Conservation (phyloP, 2,888 invertebrate genomes). For the Acheta domesticus region DNA sequence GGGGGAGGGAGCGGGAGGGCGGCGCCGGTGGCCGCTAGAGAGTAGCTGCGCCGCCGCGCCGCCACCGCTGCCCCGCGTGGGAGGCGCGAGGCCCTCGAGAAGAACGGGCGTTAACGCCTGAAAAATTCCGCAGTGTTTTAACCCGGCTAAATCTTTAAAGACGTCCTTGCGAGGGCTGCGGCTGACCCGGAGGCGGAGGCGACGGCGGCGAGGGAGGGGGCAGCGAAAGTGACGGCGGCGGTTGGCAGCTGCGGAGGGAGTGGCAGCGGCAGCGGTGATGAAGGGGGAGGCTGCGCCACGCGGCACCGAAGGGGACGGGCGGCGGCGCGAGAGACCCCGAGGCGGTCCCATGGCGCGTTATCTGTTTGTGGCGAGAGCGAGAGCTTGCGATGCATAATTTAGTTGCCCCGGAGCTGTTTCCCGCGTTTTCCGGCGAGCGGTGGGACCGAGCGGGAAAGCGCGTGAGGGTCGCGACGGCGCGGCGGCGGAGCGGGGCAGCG, state of each 20-base stretch:
- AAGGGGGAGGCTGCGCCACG: neutral
- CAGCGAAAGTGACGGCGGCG: neutral
- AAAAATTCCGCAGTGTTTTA: constrained; percentile 3
- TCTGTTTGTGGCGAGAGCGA: constrained; percentile 1
- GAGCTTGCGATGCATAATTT: neutral
- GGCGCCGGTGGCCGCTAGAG: neutral
- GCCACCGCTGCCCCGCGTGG: too few species aligned
- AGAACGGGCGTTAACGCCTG: neutral
- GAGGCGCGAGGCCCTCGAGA: neutral
- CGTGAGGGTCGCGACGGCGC: neutral
- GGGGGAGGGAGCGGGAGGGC: neutral
- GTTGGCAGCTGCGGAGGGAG: neutral
- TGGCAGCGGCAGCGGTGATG: neutral
- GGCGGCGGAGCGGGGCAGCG: neutral
- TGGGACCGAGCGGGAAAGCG: neutral
- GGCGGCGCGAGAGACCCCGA: neutral
- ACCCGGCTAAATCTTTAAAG: neutral
- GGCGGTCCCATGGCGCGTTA: constrained; percentile 1
- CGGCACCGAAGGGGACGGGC: neutral
- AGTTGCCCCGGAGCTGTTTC: neutral
- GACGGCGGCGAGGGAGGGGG: neutral
- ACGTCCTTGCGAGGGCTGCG: neutral
- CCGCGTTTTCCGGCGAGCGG: constrained; percentile 8
- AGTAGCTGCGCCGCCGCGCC: neutral
- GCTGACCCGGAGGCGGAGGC: neutral